Base-by-base conservation (phyloP, 1,140 invertebrate species). In the Nylanderia fulva region DNA sequence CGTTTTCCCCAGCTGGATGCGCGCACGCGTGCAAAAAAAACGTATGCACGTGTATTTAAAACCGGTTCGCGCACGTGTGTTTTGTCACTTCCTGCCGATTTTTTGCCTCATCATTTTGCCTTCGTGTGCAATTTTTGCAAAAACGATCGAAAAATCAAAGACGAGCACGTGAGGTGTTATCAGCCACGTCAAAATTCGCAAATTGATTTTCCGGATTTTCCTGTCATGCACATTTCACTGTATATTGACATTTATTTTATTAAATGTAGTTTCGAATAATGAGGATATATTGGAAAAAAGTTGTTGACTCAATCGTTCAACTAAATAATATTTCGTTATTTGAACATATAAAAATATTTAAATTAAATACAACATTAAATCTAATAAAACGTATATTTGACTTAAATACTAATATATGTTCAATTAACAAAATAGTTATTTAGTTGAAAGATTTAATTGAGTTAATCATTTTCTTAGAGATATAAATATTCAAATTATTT, bases 1-100 rank as follows among this genome's bases (percentile, higher is more conserved):
- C 84, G 88, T 88, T 89, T 88, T 86, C 87, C 56, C 87, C 80
- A 77, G 80, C 52, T 69, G 36, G 33, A 45, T 29, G 33, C 39
- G 33, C 39, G 58, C n/a, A 9, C 63, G 21, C 15, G 8, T 11
- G 27, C 15, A 79, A 15, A 80, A n/a, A 56, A 39, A 36, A 21
- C 45, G 42, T 18, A 36, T n/a, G 42, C 80, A 85, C 86, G 86
- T 88, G 86, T 84, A n/a, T n/a, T n/a, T 68, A 85, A 88, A 88
- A 88, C 48, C 83, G 21, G 86, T 61, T 48, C 33, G 48, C 45
- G 75, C 83, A 71, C 86, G 48, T 71, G 83, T 88, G 52, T 60
- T 79, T 27, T 58, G 85, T n/a, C n/a, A n/a, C n/a, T n/a, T n/a
- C 29, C 74, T 39, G 39, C 24, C 42, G 60, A 75, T 42, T 60